Base-by-base conservation (phyloP, 2,888 invertebrate genomes). In the Acanthacorydalis orientalis region DNA sequence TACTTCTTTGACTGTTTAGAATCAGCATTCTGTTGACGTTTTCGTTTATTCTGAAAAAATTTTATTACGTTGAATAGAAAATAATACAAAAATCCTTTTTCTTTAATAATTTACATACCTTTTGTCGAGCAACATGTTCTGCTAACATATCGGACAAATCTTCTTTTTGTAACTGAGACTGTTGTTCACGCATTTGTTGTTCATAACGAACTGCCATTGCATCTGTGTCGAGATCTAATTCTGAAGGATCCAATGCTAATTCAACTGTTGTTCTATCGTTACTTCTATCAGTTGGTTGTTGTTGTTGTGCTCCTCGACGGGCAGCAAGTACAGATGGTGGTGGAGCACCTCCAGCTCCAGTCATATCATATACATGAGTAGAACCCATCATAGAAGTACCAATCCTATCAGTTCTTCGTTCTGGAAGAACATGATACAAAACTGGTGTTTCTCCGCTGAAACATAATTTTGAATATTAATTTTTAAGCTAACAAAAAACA, bases 91-190 rank as follows among this genome's bases (percentile, higher is more conserved):
- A 10, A 16, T 11, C n/a, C 23, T 42, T 43, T 40, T n/a, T 9
- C 15, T 16, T 7, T 32, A 16, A 23, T 15, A 35, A 41, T 12
- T 31, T 44, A 31, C 6, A 23, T 59, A 88, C 88, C 78, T 92
- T 95, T 64, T 96, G 95, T 55, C 93, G 78, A 12, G 95, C 93
- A 39, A 93, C 91, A 64, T 98, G 97, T 65, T 97, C 97, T 4
- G 95, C 96, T 59, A 97, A 77, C 95, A 98, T 96, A 64, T 98
- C 97, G 23, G 92, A 92, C 40, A 97, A 75, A 72, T 98, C 97
- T 69, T 97, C 97, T 54, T 87, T 83, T 58, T 85, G 83, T 47
- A 88, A 70, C 59, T 85, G 82, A 46, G 86, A 87, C 58, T 92
- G 86, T 59, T 91, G 86, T 63, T 96, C 95, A 11, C 92, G 74